Evolutionary conservation across 2,888 invertebrate species (phyloP).

Genomic region (Eristalis pertinax): DNA sequence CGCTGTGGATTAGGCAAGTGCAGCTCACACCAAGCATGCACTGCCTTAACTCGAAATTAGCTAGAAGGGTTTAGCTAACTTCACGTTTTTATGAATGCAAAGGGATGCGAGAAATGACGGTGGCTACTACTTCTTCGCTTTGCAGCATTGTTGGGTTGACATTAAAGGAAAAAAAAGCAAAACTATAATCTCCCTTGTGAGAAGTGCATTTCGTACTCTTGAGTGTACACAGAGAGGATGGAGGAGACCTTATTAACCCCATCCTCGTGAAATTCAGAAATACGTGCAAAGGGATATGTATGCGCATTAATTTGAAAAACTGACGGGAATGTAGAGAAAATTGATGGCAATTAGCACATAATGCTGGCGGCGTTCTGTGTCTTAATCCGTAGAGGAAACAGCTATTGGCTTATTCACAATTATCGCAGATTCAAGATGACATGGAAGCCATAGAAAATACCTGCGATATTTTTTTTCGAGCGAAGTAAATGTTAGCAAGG

Average conservation of each 20-base stretch:
- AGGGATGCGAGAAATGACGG: not conserved
- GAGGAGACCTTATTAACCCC: not conserved
- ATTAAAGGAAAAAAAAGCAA: constrained; percentile 1
- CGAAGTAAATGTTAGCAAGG: too few relatives aligned
- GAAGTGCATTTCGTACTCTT: not conserved
- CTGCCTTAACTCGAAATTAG: constrained; percentile 10
- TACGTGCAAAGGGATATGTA: not conserved
- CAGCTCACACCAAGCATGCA: constrained; percentile 3
- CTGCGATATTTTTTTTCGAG: too few relatives aligned
- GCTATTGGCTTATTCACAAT: too few relatives aligned
- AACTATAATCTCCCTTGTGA: constrained; percentile 1
- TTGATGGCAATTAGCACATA: too few relatives aligned
- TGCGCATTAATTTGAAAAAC: too few relatives aligned
- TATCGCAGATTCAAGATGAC: too few relatives aligned
- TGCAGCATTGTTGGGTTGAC: not conserved
- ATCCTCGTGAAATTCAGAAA: not conserved
- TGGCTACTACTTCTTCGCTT: too few relatives aligned
- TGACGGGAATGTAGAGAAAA: too few relatives aligned
- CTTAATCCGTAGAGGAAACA: too few relatives aligned
- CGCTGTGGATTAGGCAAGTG: constrained; percentile 8
- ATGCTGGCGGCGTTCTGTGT: too few relatives aligned
- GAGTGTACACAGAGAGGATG: not conserved
- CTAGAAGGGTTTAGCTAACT: constrained; percentile 2
- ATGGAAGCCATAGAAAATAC: too few relatives aligned
- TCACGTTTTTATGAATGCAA: constrained; percentile 7